phyloP scores from a whole-genome alignment of 2,888 invertebrate species.

The Agonopterix subpropinquella region DNA sequence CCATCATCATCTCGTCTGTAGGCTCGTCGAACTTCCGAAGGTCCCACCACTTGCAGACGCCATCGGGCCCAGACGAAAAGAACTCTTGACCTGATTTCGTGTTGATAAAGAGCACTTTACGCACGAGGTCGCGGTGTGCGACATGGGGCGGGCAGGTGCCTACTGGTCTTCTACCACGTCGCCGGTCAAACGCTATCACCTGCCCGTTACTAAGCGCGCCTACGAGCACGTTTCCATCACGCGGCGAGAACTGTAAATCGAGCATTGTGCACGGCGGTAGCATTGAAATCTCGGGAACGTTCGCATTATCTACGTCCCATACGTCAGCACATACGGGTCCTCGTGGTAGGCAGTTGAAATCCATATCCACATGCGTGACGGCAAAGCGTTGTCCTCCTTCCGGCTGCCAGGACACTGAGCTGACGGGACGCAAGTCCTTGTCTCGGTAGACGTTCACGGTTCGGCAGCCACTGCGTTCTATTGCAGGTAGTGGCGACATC shows the following conservation, averaged over 20 bases:
- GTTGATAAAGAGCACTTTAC: slow-evolving; percentile 90
- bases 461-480: slow-evolving; percentile 80
- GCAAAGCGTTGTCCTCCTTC: slow-evolving; percentile 87
- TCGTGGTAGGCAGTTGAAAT: slow-evolving; percentile 78
- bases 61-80: slow-evolving; percentile 93
- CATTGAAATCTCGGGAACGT: slow-evolving; percentile 81
- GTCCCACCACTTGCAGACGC: slow-evolving; percentile 90
- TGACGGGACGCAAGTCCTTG: slow-evolving; percentile 78
- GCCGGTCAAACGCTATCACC: slow-evolving; percentile 84
- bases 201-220: slow-evolving; percentile 83
- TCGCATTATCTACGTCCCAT: slow-evolving; percentile 94
- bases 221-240: slow-evolving; percentile 80
- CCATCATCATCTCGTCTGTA: slow-evolving; percentile 79
- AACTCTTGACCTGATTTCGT: slow-evolving; percentile 96
- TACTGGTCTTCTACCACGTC: slow-evolving; percentile 82
- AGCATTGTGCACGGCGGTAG: slow-evolving; percentile 82
- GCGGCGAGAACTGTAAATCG: slow-evolving; percentile 90
- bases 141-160: slow-evolving; percentile 83
- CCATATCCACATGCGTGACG: slow-evolving; percentile 86
- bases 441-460: slow-evolving; percentile 91
- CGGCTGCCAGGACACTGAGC: slow-evolving; percentile 90
- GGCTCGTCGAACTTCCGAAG: slow-evolving; percentile 78
- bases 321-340: slow-evolving; percentile 71
- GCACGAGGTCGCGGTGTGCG: slow-evolving; percentile 91
- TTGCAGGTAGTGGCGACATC: slow-evolving; percentile 77